Evolutionary conservation across 2,113 vertebrate species (phyloP).

Genomic region (Corythoichthys haematopterus): DNA sequence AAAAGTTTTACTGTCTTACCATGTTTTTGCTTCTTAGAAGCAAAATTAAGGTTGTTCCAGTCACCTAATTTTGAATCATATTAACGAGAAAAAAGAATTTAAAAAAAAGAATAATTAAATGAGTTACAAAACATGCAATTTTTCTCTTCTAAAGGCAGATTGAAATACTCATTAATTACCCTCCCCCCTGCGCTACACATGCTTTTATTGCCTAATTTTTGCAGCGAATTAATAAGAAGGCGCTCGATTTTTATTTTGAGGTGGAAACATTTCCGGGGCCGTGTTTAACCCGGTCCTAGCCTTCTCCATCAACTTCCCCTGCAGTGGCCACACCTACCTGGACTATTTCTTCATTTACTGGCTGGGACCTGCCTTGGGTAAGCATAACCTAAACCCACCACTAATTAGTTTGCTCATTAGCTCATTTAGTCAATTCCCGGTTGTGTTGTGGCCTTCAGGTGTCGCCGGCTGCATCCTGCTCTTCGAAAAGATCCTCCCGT

Average conservation of each 20-base stretch:
- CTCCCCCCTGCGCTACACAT: no score
- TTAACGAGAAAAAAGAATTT: no score
- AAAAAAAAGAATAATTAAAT: no score
- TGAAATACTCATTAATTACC: no score
- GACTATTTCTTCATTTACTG: constrained; percentile 82
- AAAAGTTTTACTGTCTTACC: no score
- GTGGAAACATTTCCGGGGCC: constrained; percentile 80
- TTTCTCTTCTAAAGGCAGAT: no score
- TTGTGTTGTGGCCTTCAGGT: constrained; percentile 36
- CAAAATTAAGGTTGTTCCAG: no score
- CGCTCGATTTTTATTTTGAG: constrained; percentile 45
- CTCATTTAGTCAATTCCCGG: not conserved
- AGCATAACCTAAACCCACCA: no score
- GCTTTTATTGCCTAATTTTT: not conserved
- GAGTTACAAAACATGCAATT: no score
- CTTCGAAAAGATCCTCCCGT: constrained; percentile 58
- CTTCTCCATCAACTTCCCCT: constrained; percentile 79
- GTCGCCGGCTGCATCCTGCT: constrained; percentile 61
- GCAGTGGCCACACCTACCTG: constrained; percentile 76
- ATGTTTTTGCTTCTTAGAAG: no score
- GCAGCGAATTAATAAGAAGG: not conserved
- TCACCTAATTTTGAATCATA: no score
- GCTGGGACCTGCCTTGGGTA: constrained; percentile 82
- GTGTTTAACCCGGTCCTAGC: constrained; percentile 86
- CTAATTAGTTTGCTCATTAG: not conserved